phyloP scores from a whole-genome alignment of 2,113 vertebrate genomes.

The Calonectris borealis region DNA sequence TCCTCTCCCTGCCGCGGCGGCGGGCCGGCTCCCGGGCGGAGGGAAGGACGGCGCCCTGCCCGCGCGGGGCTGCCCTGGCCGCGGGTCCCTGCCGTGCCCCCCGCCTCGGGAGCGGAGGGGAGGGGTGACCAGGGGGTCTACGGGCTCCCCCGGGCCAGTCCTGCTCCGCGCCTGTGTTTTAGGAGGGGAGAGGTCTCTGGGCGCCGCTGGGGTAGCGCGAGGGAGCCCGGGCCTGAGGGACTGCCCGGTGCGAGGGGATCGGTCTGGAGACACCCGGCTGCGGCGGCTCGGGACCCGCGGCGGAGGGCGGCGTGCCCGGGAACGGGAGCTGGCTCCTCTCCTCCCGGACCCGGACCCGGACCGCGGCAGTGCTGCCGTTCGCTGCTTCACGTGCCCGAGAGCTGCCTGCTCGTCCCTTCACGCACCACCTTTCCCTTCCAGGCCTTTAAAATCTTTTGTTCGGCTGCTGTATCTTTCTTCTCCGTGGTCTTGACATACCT shows the following conservation, averaged over 20 bases:
- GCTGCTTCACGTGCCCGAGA: not conserved
- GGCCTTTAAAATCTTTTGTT: slow-evolving; percentile 32
- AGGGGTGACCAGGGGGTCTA: not conserved
- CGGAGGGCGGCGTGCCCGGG: not conserved
- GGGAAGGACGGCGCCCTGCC: no score
- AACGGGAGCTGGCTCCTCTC: not conserved
- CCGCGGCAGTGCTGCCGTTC: not conserved
- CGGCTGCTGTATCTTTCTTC: not conserved
- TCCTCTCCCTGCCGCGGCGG: no score
- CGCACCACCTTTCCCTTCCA: not conserved
- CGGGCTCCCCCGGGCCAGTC: not conserved
- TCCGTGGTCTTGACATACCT: not conserved
- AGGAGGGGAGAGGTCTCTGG: not conserved
- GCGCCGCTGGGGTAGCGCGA: no score
- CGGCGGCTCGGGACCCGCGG: not conserved
- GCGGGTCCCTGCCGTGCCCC: not conserved
- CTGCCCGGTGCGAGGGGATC: not conserved
- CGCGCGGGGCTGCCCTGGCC: no score
- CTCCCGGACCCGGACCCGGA: not conserved
- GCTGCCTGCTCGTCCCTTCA: not conserved
- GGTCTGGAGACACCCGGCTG: not conserved
- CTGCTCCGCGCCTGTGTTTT: not conserved
- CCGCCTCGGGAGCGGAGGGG: not conserved
- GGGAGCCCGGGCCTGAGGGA: not conserved
- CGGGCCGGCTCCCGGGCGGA: no score